Base-by-base conservation (phyloP, 2,113 vertebrate species). In the Platichthys stellatus region DNA sequence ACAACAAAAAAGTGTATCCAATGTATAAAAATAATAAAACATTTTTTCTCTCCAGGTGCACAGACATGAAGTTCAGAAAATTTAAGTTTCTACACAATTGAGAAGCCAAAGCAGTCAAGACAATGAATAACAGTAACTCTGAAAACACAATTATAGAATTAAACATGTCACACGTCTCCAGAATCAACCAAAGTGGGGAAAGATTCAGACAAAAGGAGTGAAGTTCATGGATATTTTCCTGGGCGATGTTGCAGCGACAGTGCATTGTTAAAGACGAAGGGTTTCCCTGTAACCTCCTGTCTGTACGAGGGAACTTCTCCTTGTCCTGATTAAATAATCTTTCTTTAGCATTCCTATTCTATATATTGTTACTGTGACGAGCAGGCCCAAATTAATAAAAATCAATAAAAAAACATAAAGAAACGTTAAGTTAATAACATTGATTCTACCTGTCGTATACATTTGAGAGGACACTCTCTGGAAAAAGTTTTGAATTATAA, bases 21-120 rank as follows among this genome's bases (percentile, higher is more conserved):
- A 69, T 70, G 61, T 62, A 78, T 67, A 68, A 81, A 75, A 72
- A 77, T 45, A 8, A 68, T 40, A 51, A 51, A 51, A 17, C 47
- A 49, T 49, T 45, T 72, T 31, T 67, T 58, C 20, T 70, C 78
- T 76, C 2, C 13, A 72, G 63, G n/a, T 77, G 63, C 5, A 65
- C 21, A 58, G 26, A 73, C 45, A 28, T 26, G 3, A 40, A 54
- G 28, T 47, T 72, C 57, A 77, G 38, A 45, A 64, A 62, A 58
- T 38, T 1, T 9, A 13, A 40, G 18, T 24, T 43, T 74, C 66
- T 43, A 69, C 28, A 74, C 14, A 51, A 43, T 21, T 2, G 58
- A 23, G 15, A 24, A 59, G 23, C 26, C 40, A 43, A 43, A 43
- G 40, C 40, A 13, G 40, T 43, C 63, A 80, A 76, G 45, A 64